Base-by-base conservation (phyloP, 2,888 invertebrate species). In the Diarsia rubi region DNA sequence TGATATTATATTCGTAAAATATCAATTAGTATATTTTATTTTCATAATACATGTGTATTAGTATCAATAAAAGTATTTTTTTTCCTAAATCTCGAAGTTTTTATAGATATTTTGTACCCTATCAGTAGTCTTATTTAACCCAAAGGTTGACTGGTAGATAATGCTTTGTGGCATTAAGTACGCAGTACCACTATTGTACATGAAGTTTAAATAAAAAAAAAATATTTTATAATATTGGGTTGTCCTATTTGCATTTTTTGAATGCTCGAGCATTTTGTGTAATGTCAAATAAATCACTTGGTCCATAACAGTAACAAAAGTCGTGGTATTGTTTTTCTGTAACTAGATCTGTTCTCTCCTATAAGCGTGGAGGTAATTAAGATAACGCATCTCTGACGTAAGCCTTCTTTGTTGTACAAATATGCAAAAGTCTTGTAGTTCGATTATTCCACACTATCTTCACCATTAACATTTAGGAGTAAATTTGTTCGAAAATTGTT, bases 371-470 rank as follows among this genome's bases (percentile, higher is more conserved):
- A 73, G 68, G 65, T 80, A 76, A 87, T 86, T 77, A 73, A 83
- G 86, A 86, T 86, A 86, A 86, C 69, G 79, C 70, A 79, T 27
- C 27, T 49, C 62, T 86, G 86, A 86, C 84, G 84, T 75, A 80
- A 77, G 37, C 63, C 49, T 42, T 68, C 14, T 47, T 69, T 59
- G 60, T 78, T 73, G 62, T 54, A 81, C 74, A 86, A 86, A 86
- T 83, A 88, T 71, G 78, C 62, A 79, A 79, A 83, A 64, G 72
- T 83, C 66, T 85, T 83, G 67, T 60, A 57, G 45, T 77, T 69
- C 73, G 78, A 79, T 77, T 74, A 79, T 82, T 75, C 85, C 27
- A 71, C 65, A 54, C 63, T 80, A 85, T 80, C 75, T 73, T 72
- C 14, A 47, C 66, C 68, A 73, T 74, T 75, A 78, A 72, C 63